Evolutionary conservation across 1,140 invertebrate species (phyloP), one percentile per base, ranked within the genome.

Genomic region (Microplitis demolitor): DNA sequence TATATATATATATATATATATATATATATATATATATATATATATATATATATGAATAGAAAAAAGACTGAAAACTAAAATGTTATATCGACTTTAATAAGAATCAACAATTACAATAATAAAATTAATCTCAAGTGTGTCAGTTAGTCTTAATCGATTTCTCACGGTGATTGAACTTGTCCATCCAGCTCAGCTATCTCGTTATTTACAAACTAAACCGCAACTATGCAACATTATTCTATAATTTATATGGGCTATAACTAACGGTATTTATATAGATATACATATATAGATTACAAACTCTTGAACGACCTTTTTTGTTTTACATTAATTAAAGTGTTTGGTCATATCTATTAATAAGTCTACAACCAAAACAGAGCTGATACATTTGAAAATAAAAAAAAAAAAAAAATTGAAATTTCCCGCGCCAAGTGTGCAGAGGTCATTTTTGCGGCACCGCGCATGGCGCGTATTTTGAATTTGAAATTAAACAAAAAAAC

Each of bases 111-210:
- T 6, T 14, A 24, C 13, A 54, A 0, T 24, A 56, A 8, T 4
- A 13, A 24, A 31, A 13, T 33, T 4, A 13, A 33, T 61, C 11
- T 61, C 58, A 61, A 61, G 16, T 61, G 31, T 61, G 58, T 61
- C 58, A 61, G 58, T 31, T 5, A 45, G 39, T 61, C 24, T 61
- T 61, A 61, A 61, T 61, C 58, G 58, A 61, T 61, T 61, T 61
- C 58, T 61, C 58, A 61, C 58, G 58, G 58, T 61, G 58, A 61
- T 61, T 61, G 58, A 61, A 61, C 58, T 61, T 61, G 31, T 31
- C 58, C 31, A 3, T 61, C 58, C 58, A 33, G 31, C 58, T 61
- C 8, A 13, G 58, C 6, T 61, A 61, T 61, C 53, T 56, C n/a
- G n/a, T 24, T 56, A 13, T 6, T n/a, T n/a, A 56, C 53, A 5